These are phyloP conservation scores for Graptemys geographica DNA, from an alignment of 2,797 vertebrate species.

Conservation along the genomic window DNA sequence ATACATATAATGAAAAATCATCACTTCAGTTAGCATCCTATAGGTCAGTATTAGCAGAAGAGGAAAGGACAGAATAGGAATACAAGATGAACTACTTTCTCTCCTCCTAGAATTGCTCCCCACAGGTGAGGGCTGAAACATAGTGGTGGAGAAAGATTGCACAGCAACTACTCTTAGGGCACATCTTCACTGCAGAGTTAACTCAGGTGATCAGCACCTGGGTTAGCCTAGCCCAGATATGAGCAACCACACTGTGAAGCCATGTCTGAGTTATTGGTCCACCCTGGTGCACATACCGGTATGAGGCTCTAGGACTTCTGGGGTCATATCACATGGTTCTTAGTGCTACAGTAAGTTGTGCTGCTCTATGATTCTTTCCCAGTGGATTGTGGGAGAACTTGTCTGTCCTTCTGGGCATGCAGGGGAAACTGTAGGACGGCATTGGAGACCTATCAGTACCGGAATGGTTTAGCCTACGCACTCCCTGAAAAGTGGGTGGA, in stretches of 20 bases:
- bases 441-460: background rate
- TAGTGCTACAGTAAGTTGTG: background rate
- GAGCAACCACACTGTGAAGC: background rate
- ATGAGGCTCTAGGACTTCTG: accelerated
- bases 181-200: background rate
- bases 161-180: background rate
- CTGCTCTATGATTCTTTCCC: background rate
- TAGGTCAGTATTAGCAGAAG: background rate
- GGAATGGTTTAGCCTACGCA: background rate
- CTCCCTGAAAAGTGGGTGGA: background rate
- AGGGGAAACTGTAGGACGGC: background rate
- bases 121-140: accelerated
- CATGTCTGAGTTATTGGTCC: accelerated
- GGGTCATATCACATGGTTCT: background rate
- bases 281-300: accelerated
- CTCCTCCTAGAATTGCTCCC: accelerated
- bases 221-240: accelerated
- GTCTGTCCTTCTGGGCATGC: background rate
- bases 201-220: background rate
- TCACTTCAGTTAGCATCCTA: background rate
- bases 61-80: background rate
- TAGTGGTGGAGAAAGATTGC: background rate
- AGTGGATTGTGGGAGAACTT: background rate
- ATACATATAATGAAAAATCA: background rate
- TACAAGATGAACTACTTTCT: accelerated